phyloP scores from a whole-genome alignment of 1,140 invertebrate species.

The Palaemon carinicauda region DNA sequence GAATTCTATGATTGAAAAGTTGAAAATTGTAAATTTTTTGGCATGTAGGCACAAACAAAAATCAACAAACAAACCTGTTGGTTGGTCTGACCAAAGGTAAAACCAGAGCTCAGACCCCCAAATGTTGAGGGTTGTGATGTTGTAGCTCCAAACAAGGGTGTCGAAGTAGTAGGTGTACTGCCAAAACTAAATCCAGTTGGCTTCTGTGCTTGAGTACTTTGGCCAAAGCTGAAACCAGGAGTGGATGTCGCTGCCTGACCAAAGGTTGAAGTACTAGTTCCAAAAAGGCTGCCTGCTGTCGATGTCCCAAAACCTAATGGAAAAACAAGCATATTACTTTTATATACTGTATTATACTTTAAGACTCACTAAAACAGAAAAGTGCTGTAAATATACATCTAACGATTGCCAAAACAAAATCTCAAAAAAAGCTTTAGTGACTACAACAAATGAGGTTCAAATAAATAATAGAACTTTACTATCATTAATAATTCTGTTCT shows the following conservation, averaged over 20 bases:
- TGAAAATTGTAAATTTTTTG: no score
- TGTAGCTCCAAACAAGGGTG: conserved; percentile 39
- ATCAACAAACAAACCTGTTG: conserved; percentile 17
- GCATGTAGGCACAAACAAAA: background rate
- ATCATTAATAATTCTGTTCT: no score
- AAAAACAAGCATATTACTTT: background rate
- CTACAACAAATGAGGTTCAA: no score
- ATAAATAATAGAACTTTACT: no score
- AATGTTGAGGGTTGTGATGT: conserved; percentile 5
- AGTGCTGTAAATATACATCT: no score
- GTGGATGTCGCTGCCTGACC: conserved; percentile 41
- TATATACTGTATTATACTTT: no score
- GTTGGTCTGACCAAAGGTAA: conserved; percentile 24
- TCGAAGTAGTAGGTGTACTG: conserved; percentile 19
- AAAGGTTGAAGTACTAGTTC: conserved; percentile 26
- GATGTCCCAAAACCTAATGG: conserved; percentile 49
- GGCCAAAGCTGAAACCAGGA: conserved; percentile 52
- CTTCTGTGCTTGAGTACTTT: conserved; percentile 33
- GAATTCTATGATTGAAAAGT: no score
- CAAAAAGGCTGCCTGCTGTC: conserved; percentile 43
- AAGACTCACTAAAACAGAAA: no score
- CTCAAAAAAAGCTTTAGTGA: no score
- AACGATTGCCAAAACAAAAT: no score
- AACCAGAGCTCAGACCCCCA: conserved; percentile 23
- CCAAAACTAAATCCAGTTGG: conserved; percentile 35